Evolutionary conservation across 1,140 invertebrate genomes (phyloP).

Genomic region (Brevipalpus yothersi): DNA sequence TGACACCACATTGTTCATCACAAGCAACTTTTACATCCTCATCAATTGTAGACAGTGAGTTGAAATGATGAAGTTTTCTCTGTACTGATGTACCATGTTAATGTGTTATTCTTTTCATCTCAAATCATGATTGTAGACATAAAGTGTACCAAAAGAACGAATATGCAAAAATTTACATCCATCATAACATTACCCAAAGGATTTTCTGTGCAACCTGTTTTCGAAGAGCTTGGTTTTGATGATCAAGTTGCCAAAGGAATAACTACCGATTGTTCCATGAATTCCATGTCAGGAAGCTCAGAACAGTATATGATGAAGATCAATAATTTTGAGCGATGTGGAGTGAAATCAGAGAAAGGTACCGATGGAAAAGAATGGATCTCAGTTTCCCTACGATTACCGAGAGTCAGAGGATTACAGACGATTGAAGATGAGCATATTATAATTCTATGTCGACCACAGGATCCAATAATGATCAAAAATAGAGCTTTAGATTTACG

Average conservation of each 20-base stretch:
- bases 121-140: neutral
- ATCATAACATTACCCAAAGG: conserved; percentile 1
- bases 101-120: too few species aligned
- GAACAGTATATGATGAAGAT: neutral
- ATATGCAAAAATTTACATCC: neutral
- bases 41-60: too few species aligned
- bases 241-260: neutral
- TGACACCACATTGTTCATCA: too few species aligned
- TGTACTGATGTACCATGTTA: too few species aligned
- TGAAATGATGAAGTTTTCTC: too few species aligned
- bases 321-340: neutral
- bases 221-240: neutral
- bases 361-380: conserved; percentile 13
- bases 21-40: too few species aligned
- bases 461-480: conserved; percentile 29
- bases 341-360: neutral
- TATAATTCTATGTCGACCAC: conserved; percentile 32
- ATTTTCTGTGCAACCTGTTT: neutral
- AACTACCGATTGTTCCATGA: neutral
- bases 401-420: conserved; percentile 29
- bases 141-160: neutral
- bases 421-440: conserved; percentile 33
- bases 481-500: conserved; percentile 22
- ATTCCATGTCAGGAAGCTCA: neutral
- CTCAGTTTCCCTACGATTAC: conserved; percentile 33